Percentiles rank a stretch among this genome's conserved stretches.
Evolutionary conservation across 2,113 vertebrate genomes (phyloP).

Genomic region (Peucedramus taeniatus): DNA sequence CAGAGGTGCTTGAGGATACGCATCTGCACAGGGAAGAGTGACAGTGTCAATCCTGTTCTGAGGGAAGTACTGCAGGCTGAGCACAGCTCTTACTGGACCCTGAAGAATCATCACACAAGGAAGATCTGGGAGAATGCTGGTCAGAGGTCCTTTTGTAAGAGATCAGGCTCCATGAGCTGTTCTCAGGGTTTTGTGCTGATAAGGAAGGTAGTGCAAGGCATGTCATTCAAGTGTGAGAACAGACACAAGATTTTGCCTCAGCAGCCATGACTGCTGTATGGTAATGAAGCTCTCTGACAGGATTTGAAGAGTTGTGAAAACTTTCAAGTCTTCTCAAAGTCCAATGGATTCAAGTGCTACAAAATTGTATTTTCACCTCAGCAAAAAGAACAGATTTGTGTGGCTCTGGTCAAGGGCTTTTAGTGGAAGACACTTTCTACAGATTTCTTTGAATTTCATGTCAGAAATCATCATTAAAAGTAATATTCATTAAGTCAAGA

Average conservation of each 20-base stretch:
- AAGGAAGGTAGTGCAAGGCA: background rate
- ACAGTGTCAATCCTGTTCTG: background rate
- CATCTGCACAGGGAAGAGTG: background rate
- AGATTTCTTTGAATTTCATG: background rate
- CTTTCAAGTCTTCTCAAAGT: background rate
- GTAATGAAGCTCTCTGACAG: background rate
- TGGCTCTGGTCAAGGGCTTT: background rate
- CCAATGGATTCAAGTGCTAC: background rate
- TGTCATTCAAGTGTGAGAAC: background rate
- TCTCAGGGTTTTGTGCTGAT: background rate
- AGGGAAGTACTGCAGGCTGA: background rate
- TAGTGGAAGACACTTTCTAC: background rate
- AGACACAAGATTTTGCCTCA: background rate
- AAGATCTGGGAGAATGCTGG: background rate
- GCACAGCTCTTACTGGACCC: background rate
- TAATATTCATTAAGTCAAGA: background rate
- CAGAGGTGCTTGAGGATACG: background rate
- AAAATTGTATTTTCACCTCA: background rate
- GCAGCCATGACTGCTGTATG: accelerated
- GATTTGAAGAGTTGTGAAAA: background rate
- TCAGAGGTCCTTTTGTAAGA: background rate
- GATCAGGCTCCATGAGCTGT: background rate
- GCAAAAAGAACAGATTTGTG: background rate
- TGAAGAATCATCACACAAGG: background rate
- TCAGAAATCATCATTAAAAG: background rate